Conservation (phyloP, 2,888 invertebrate genomes). For the Rhamnusium bicolor region DNA sequence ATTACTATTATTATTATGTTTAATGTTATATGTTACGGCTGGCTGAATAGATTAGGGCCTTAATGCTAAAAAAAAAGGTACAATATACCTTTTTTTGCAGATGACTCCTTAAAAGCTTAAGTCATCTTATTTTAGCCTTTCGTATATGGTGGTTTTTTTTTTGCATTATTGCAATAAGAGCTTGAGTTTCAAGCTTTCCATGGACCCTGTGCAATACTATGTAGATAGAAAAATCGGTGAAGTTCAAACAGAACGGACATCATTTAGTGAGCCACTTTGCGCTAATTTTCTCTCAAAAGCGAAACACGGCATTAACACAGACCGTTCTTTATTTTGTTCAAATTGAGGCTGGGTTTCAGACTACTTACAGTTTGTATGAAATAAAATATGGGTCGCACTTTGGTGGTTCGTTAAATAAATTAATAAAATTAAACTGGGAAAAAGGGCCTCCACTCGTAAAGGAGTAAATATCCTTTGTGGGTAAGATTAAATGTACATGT, state of each 20-base stretch:
- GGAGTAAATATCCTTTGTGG: background rate
- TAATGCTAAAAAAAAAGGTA: no score
- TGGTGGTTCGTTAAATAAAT: background rate
- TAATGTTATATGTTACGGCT: no score
- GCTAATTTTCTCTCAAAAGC: background rate
- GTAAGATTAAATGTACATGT: conserved; percentile 37
- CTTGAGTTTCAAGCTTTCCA: no score
- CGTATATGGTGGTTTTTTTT: no score
- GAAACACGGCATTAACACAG: background rate
- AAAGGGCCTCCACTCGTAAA: background rate
- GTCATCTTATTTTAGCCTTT: no score
- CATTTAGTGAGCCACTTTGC: background rate
- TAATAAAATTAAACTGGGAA: background rate
- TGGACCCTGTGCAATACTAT: no score
- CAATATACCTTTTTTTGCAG: no score
- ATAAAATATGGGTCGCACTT: background rate
- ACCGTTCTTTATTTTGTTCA: background rate
- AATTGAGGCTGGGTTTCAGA: background rate
- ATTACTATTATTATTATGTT: no score
- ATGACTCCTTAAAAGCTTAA: no score
- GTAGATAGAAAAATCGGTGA: background rate
- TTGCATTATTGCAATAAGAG: no score
- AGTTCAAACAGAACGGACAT: background rate
- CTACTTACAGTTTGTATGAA: background rate
- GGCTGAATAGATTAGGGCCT: no score